These are phyloP conservation scores for Hylomyscus alleni DNA, from an alignment of 2,797 vertebrate species.

Conservation along the genomic window DNA sequence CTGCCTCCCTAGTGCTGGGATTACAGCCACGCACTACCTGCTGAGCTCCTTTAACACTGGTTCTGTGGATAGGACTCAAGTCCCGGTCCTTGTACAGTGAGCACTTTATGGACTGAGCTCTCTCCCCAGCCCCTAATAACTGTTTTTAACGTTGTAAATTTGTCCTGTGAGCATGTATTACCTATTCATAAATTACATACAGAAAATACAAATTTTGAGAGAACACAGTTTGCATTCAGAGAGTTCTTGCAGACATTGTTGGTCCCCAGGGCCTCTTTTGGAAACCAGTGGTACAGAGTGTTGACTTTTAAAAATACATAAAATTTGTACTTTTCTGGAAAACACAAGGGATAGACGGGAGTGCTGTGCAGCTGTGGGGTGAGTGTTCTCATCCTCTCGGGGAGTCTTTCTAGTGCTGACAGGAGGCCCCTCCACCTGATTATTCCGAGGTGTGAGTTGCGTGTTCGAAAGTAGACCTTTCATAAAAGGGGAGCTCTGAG, in stretches of 20 bases:
- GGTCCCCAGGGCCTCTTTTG: constrained; percentile 24
- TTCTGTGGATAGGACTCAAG: background rate
- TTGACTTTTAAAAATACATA: constrained; percentile 76
- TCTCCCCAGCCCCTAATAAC: too few species aligned
- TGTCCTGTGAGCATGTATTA: background rate
- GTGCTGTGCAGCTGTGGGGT: background rate
- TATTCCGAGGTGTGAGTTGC: background rate
- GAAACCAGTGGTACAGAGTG: constrained; percentile 51
- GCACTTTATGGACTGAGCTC: background rate
- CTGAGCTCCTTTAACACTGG: background rate
- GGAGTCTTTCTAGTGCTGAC: background rate
- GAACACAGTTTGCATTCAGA: constrained; percentile 35
- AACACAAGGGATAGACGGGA: constrained; percentile 33
- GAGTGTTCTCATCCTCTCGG: background rate
- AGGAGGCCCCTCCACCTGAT: background rate
- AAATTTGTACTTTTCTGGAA: constrained; percentile 53
- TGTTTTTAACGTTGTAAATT: constrained; percentile 6
- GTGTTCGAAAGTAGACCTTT: background rate
- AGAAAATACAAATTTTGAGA: constrained; percentile 46
- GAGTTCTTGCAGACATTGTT: constrained; percentile 29
- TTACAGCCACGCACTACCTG: background rate
- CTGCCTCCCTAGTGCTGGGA: background rate
- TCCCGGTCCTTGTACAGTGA: background rate
- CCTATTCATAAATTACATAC: constrained; percentile 20
- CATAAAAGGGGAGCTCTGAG: background rate